phyloP scores from a whole-genome alignment of 2,113 vertebrate genomes.

The Mionectes macconnelli region DNA sequence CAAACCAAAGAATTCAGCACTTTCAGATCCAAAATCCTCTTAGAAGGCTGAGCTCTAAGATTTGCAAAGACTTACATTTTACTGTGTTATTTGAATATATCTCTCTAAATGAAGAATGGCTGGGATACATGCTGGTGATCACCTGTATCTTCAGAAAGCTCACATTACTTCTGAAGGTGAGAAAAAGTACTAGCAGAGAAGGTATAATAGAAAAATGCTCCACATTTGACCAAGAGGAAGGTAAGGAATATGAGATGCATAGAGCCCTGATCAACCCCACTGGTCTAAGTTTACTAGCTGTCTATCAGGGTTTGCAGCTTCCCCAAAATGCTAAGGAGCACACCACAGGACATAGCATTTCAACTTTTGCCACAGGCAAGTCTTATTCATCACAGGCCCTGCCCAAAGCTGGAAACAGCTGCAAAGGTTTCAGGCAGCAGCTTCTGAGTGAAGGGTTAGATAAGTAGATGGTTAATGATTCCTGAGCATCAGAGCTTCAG shows the following conservation, averaged over 20 bases:
- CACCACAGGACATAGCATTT: not conserved
- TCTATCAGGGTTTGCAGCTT: not conserved
- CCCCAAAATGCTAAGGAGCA: not conserved
- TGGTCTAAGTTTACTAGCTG: not conserved
- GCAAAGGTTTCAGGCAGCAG: not conserved
- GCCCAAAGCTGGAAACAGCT: not conserved
- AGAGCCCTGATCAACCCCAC: accelerated
- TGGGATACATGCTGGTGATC: not conserved
- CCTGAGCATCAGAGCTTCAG: not conserved
- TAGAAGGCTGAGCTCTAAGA: not conserved
- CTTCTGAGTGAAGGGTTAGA: not conserved
- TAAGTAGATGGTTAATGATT: not conserved
- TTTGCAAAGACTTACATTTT: not conserved
- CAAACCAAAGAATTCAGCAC: not conserved
- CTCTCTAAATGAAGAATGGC: not conserved
- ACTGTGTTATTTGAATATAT: not conserved
- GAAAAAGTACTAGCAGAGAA: not conserved
- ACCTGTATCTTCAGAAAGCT: not conserved
- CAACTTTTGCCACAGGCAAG: not conserved
- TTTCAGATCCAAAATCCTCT: not conserved
- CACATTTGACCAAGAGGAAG: not conserved
- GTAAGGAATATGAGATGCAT: not conserved
- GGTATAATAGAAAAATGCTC: not conserved
- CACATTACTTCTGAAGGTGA: not conserved
- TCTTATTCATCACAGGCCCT: not conserved